Conservation (phyloP, 92 coral and sea anemone species). For the Scolanthus callimorphus region DNA sequence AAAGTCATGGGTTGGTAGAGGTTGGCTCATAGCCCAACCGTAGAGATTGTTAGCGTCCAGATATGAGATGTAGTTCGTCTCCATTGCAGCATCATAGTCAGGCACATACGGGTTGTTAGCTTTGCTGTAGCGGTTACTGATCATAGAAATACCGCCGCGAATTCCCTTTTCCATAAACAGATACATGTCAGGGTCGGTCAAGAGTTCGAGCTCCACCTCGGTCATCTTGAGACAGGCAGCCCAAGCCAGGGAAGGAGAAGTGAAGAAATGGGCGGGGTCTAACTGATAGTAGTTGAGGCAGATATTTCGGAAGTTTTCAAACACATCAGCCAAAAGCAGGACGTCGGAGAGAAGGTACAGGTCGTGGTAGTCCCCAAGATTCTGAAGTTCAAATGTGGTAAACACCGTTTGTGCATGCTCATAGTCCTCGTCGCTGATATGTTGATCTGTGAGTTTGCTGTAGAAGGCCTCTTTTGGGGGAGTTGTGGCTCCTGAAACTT, state of each 20-base stretch:
- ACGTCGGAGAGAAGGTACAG: constrained; percentile 11
- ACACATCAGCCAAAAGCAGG: constrained; percentile 30
- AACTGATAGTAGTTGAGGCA: constrained; percentile 34
- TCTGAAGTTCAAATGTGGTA: constrained; percentile 3
- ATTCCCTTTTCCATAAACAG: constrained; percentile 25
- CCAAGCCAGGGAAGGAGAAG: constrained; percentile 38
- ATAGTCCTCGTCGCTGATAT: constrained; percentile 29
- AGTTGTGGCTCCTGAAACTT: constrained; percentile 11
- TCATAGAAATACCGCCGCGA: constrained; percentile 41
- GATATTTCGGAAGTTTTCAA: constrained; percentile 37
- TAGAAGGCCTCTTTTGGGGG: constrained; percentile 25
- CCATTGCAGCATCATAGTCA: constrained; percentile 5
- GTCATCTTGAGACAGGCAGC: constrained; percentile 46
- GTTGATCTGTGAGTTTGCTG: constrained; percentile 19
- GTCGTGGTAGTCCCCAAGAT: constrained; percentile 32
- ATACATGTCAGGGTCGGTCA: constrained; percentile 40
- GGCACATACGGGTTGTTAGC: constrained; percentile 38
- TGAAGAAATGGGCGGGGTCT: constrained; percentile 49
- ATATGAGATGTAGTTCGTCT: constrained; percentile 4
- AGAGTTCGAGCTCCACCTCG: constrained; percentile 22
- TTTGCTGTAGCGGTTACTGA: constrained; percentile 22
- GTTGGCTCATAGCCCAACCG: too few species aligned
- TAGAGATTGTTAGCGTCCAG: constrained; percentile 36
- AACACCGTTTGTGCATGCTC: constrained; percentile 22
- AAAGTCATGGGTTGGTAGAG: too few species aligned